A percentile compares a stretch with the other conserved stretches of the same genome.
phyloP scores from a whole-genome alignment of 2,888 invertebrate genomes.

The Drosophila vallismaia region DNA sequence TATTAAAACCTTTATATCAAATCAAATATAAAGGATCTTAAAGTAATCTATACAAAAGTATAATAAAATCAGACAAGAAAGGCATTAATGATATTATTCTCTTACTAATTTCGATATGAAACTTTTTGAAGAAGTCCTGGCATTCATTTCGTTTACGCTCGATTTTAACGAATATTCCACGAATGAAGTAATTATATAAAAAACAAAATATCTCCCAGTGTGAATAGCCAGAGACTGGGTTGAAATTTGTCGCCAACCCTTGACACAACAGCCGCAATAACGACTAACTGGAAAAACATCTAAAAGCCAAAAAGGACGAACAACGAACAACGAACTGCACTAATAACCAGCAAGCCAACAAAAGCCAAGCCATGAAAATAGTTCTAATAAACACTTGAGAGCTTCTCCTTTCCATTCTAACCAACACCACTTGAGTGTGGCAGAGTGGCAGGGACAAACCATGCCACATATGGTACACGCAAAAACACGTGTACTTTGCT shows the following conservation, averaged over 20 bases:
- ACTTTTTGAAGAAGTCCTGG: too few species aligned
- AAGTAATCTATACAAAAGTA: too few species aligned
- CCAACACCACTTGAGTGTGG: background rate
- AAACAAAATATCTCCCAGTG: background rate
- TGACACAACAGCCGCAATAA: constrained; percentile 73
- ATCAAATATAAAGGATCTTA: too few species aligned
- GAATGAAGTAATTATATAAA: too few species aligned
- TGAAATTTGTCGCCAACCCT: constrained; percentile 62
- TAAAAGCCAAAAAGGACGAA: constrained; percentile 31
- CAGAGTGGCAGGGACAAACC: background rate
- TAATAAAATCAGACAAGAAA: too few species aligned
- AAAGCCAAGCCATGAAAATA: constrained; percentile 26
- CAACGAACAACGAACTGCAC: constrained; percentile 51
- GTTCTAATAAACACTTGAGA: constrained; percentile 45
- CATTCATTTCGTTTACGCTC: too few species aligned
- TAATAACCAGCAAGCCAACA: constrained; percentile 75
- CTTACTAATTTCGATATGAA: too few species aligned
- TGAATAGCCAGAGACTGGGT: background rate
- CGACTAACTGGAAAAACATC: constrained; percentile 46
- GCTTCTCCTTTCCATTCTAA: background rate
- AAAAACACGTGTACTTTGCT: constrained; percentile 3
- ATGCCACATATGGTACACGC: background rate
- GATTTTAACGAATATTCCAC: too few species aligned
- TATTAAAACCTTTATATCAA: too few species aligned
- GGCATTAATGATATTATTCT: too few species aligned